phyloP scores from a whole-genome alignment of 2,113 vertebrate species.

The Pseudopipra pipra region DNA sequence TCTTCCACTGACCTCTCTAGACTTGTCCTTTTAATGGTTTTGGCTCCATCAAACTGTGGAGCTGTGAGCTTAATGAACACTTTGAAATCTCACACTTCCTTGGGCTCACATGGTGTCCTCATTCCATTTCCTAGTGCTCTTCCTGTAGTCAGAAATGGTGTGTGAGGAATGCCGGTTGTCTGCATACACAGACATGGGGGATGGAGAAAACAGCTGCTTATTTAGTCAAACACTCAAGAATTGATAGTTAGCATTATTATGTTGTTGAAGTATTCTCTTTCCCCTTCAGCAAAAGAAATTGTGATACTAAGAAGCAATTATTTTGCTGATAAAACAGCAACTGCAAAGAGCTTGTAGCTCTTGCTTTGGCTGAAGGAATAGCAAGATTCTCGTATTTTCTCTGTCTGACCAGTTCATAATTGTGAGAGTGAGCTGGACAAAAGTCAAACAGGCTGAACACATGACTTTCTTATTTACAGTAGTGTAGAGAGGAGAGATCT shows the following conservation, averaged over 20 bases:
- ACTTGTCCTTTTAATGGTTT: neutral
- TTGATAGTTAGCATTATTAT: neutral
- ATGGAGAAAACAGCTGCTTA: neutral
- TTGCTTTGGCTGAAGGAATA: neutral
- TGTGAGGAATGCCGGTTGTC: neutral
- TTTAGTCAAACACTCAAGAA: neutral
- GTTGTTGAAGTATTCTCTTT: neutral
- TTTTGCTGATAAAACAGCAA: neutral
- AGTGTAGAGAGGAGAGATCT: neutral
- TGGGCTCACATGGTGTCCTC: neutral
- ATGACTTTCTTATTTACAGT: neutral
- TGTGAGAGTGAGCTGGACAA: neutral
- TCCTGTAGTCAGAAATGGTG: neutral
- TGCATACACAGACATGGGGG: rapidly evolving
- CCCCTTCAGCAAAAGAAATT: neutral
- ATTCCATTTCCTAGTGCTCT: neutral
- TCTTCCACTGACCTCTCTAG: neutral
- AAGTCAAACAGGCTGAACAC: neutral
- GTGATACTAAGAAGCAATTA: neutral
- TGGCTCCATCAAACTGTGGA: neutral
- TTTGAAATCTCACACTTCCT: neutral
- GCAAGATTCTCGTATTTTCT: neutral
- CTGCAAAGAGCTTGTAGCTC: neutral
- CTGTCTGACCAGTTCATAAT: neutral
- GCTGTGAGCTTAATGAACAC: neutral